A percentile compares a stretch with the other conserved stretches of the same genome.
Evolutionary conservation across 2,797 vertebrate genomes (phyloP).

Genomic region (Macrochelys suwanniensis): DNA sequence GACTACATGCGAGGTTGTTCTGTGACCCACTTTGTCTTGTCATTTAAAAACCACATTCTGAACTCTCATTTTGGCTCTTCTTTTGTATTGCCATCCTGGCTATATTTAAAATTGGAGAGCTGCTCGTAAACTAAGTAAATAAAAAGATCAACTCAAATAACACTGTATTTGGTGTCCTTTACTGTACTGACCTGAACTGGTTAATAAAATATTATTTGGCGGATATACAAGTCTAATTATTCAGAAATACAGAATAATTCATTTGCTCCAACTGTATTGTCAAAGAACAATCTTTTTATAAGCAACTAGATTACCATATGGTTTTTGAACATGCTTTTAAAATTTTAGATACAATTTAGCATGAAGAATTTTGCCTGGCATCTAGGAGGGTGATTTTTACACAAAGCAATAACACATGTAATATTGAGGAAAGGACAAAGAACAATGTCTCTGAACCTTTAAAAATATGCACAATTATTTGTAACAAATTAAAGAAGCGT

Average conservation of each 20-base stretch:
- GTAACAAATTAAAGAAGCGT: background rate
- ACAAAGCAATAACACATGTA: background rate
- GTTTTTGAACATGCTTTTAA: background rate
- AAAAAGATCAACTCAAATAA: background rate
- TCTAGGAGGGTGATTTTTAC: background rate
- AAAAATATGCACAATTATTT: background rate
- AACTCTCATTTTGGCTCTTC: background rate
- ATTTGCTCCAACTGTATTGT: background rate
- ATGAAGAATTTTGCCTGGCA: background rate
- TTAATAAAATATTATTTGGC: background rate
- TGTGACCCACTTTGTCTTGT: background rate
- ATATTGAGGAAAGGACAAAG: background rate
- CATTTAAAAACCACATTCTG: background rate
- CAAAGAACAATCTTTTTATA: constrained; percentile 8
- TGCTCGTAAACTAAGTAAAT: background rate
- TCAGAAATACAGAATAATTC: background rate
- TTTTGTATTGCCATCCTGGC: background rate
- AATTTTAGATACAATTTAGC: background rate
- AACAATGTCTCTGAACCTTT: background rate
- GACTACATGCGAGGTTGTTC: background rate
- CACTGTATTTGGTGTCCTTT: background rate
- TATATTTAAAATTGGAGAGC: background rate
- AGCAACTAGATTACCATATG: background rate
- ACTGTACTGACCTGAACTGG: background rate
- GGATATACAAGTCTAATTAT: background rate